Conservation (phyloP, 1,140 invertebrate genomes). For the Eriocheir sinensis region DNA sequence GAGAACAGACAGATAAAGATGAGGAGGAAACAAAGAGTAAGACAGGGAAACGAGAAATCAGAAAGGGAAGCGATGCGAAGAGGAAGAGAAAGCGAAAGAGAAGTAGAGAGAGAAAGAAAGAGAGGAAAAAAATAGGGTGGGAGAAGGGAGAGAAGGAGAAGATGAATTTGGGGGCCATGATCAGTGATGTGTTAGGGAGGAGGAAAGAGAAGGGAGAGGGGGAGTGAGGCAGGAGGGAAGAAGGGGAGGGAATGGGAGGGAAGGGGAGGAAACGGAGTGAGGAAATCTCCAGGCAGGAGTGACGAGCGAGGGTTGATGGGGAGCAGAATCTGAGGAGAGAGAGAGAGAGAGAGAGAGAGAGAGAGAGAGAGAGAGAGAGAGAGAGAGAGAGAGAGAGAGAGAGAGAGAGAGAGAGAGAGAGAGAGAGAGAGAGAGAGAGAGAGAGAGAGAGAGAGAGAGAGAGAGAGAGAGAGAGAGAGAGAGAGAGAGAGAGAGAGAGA, state of each 20-base stretch:
- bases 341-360: no score
- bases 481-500: neutral
- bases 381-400: neutral
- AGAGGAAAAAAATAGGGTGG: neutral
- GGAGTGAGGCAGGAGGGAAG: neutral
- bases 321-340: neutral
- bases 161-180: no score
- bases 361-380: neutral
- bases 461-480: neutral
- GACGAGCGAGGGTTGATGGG: neutral
- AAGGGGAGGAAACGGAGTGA: no score
- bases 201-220: neutral
- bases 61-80: neutral
- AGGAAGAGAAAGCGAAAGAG: neutral
- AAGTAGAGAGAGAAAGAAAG: neutral
- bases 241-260: neutral
- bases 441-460: neutral
- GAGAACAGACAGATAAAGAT: no score
- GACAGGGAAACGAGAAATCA: no score
- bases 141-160: neutral
- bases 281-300: no score
- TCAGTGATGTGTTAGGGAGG: no score
- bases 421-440: conserved; percentile 7
- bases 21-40: no score
- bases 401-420: neutral